A percentile compares a stretch with the other conserved stretches of the same genome.
Conservation (phyloP, 2,888 invertebrate genomes). For the Melikaiella ostensackeni region DNA sequence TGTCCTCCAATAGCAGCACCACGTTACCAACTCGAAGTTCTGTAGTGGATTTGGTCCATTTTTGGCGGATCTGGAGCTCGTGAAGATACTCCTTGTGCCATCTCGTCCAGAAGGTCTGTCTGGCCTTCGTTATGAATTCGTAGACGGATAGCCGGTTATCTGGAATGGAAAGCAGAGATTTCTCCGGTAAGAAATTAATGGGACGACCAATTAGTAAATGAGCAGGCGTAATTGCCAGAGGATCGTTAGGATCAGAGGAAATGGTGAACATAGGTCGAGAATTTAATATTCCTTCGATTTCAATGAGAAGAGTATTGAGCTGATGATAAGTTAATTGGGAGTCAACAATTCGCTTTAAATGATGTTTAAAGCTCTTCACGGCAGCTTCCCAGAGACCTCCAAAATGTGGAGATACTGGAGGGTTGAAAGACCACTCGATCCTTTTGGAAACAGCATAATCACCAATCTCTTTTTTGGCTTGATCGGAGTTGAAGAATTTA, state of each 20-base stretch:
- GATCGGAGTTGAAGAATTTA: not conserved
- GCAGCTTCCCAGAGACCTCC: not conserved
- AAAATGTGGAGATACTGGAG: not conserved
- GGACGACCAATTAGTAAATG: not conserved
- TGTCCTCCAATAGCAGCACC: too few species aligned
- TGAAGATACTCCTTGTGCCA: slow-evolving; percentile 3
- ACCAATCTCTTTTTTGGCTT: too few species aligned
- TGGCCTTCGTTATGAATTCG: not conserved
- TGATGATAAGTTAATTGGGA: not conserved
- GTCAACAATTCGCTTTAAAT: not conserved
- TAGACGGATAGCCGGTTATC: too few species aligned
- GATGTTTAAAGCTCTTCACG: not conserved
- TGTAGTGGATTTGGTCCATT: too few species aligned
- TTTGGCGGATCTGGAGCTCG: not conserved
- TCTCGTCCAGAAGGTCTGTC: not conserved
- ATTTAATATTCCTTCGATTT: not conserved
- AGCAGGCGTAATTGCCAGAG: not conserved
- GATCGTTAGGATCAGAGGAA: not conserved
- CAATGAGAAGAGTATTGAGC: not conserved
- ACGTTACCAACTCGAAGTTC: too few species aligned
- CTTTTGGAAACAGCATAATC: not conserved
- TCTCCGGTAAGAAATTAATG: not conserved
- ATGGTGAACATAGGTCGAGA: not conserved
- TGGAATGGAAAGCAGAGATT: too few species aligned
- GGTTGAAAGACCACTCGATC: not conserved